Conservation (phyloP, 2,113 vertebrate genomes). For the Physeter macrocephalus region DNA sequence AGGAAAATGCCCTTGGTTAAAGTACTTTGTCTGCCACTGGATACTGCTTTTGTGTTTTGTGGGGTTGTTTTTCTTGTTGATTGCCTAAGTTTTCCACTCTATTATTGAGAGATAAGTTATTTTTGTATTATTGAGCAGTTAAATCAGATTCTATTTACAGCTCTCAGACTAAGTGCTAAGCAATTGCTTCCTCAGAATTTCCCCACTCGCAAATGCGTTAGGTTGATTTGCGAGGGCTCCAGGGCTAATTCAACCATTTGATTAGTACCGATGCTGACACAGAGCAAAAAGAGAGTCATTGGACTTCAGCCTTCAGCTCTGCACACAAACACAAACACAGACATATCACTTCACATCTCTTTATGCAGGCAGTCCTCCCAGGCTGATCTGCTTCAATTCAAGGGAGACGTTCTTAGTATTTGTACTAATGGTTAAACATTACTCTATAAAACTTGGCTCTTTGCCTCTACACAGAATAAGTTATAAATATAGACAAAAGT, state of each 20-base stretch:
- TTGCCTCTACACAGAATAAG: not conserved
- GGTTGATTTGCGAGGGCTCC: not conserved
- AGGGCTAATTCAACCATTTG: not conserved
- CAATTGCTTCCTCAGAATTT: slow-evolving; percentile 18
- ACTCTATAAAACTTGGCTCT: not conserved
- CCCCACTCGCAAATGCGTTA: not conserved
- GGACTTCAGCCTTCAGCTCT: not conserved
- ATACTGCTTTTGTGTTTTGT: not conserved
- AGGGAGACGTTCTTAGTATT: not conserved
- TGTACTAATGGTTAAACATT: not conserved
- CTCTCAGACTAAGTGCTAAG: not conserved
- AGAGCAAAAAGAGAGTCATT: not conserved
- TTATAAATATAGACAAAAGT: not conserved
- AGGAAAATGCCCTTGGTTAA: not conserved
- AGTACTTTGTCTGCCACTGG: not conserved
- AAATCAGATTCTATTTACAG: slow-evolving; percentile 33
- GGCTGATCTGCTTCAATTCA: not conserved
- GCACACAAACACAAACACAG: not conserved
- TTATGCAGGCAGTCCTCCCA: not conserved
- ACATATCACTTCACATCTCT: not conserved
- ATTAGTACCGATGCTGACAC: not conserved
- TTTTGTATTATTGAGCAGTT: slow-evolving; percentile 14
- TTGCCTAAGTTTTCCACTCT: not conserved
- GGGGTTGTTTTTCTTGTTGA: not conserved
- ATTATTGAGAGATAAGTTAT: not conserved